Percentiles rank a stretch among this genome's conserved stretches.
Conservation (phyloP, 37 sponge, comb jelly and placozoan species). For the Halichondria panicea region DNA sequence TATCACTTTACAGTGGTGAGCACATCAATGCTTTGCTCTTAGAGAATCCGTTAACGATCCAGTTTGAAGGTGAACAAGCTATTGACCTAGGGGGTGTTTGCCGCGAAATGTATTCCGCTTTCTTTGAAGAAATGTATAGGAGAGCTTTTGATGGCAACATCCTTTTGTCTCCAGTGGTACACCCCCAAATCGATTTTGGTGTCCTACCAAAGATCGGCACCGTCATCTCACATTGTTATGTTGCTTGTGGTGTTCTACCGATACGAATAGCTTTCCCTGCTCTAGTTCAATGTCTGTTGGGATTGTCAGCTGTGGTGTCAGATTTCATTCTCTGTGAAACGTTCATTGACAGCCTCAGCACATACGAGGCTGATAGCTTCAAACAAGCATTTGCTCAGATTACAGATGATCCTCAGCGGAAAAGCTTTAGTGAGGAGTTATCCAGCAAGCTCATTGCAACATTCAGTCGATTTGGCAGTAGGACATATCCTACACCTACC, state of each 20-base stretch:
- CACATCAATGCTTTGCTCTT: background rate
- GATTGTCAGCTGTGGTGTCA: background rate
- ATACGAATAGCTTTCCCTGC: conserved; percentile 16
- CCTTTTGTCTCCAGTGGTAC: conserved; percentile 20
- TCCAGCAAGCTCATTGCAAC: background rate
- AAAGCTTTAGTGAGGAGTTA: background rate
- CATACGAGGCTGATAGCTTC: background rate
- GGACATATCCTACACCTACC: conserved; percentile 10
- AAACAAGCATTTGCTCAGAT: conserved; percentile 7
- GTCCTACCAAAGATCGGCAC: conserved; percentile 15
- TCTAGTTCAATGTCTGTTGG: conserved; percentile 3
- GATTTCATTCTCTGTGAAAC: background rate
- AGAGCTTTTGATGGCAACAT: conserved; percentile 21
- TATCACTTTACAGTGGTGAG: conserved; percentile 3
- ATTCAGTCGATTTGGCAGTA: conserved; percentile 14
- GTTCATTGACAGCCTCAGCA: conserved; percentile 14
- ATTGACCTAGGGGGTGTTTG: conserved; percentile 27
- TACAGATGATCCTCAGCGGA: background rate
- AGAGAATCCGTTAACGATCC: conserved; percentile 10
- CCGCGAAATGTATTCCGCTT: conserved; percentile 35
- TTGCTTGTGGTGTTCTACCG: conserved; percentile 14
- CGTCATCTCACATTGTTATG: conserved; percentile 11
- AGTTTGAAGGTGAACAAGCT: conserved; percentile 25
- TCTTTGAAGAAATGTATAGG: conserved; percentile 12
- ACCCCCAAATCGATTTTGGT: conserved; percentile 1